These are phyloP conservation scores for Caerostris extrusa DNA, from an alignment of 1,140 invertebrate species.

Conservation along the genomic window DNA sequence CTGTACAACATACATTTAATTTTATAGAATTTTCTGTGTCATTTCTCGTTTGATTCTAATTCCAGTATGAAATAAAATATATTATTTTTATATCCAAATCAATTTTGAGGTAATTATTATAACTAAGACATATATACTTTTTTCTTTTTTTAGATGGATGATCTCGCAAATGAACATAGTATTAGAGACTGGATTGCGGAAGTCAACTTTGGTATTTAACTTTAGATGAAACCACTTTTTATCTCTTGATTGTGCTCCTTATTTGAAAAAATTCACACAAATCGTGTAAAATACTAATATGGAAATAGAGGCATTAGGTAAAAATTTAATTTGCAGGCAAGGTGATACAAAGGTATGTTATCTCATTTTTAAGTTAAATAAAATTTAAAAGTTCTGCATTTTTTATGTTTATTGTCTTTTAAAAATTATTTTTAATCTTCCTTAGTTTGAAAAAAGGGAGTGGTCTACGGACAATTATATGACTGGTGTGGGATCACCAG, in stretches of 20 bases:
- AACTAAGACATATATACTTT: too few species aligned
- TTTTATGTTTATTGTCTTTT: background rate
- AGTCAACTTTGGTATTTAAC: background rate
- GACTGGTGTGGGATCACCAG: background rate
- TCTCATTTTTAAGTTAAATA: background rate
- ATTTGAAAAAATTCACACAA: background rate
- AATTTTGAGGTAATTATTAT: too few species aligned
- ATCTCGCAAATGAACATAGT: background rate
- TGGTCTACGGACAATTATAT: background rate
- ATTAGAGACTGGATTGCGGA: slow-evolving; percentile 12
- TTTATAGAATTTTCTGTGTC: too few species aligned
- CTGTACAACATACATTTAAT: too few species aligned
- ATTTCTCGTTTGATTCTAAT: too few species aligned
- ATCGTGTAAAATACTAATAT: background rate
- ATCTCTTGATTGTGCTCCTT: background rate
- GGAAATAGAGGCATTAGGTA: background rate
- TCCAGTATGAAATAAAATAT: too few species aligned
- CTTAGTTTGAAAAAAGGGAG: slow-evolving; percentile 21
- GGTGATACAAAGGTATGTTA: background rate
- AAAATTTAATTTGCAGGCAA: background rate
- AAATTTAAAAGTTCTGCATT: background rate
- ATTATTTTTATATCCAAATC: too few species aligned
- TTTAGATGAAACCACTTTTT: slow-evolving; percentile 7
- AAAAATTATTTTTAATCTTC: background rate
- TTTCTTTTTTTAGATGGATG: background rate